A percentile compares a stretch with the other conserved stretches of the same genome.
These are phyloP conservation scores for Magallana gigas DNA, from an alignment of 1,140 invertebrate species.

Conservation along the genomic window DNA sequence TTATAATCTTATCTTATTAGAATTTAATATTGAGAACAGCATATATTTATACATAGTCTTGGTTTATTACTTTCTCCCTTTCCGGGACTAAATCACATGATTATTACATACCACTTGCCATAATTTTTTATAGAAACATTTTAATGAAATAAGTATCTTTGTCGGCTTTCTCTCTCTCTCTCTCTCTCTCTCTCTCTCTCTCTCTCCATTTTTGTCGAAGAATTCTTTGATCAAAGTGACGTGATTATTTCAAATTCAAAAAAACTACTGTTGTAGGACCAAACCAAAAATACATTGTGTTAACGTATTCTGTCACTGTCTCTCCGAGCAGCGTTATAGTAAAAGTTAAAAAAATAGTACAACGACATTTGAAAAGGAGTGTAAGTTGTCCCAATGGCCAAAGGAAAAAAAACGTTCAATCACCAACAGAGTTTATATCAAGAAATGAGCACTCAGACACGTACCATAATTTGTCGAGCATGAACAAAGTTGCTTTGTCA, in stretches of 20 bases:
- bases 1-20: no score
- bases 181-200: not conserved
- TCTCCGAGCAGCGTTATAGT: not conserved
- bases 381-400: not conserved
- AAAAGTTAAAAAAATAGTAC: not conserved
- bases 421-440: not conserved
- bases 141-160: no score
- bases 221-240: not conserved
- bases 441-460: not conserved
- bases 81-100: no score
- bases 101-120: no score
- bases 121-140: no score
- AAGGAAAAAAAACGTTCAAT: not conserved
- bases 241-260: not conserved
- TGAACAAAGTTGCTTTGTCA: not conserved
- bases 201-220: not conserved
- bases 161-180: not conserved
- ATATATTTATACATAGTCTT: no score
- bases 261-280: not conserved
- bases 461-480: not conserved
- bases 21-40: no score
- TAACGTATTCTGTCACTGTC: not conserved
- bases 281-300: not conserved
- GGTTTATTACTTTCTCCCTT: no score
- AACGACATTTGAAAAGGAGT: not conserved